Evolutionary conservation across 2,113 vertebrate species (phyloP), one percentile per base, ranked within the genome.

Genomic region (Seriola quinqueradiata): DNA sequence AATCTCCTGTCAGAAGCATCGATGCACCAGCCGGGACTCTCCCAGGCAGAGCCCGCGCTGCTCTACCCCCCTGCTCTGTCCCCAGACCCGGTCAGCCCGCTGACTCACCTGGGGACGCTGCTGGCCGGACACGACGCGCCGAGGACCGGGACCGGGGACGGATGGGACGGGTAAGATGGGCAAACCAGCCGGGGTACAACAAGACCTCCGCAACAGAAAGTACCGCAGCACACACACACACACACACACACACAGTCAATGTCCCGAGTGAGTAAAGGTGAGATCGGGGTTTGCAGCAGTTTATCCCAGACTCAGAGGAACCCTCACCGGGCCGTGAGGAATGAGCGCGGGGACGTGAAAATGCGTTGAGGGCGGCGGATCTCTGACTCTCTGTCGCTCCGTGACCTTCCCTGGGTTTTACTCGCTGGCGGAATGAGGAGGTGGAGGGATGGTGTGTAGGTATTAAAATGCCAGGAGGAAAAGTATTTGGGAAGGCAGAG

Each of bases 81-180:
- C 79, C 86, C 71, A 9, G 79, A 76, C 80, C 79, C 74, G 55
- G 34, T 17, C 48, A 59, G 42, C 36, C 68, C 89, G 21, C 90
- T 95, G 23, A 94, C 94, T 94, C 95, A 95, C 95, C 95, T 95
- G 86, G 91, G 90, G 40, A 71, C 92, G 25, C 81, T 89, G 79
- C 85, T 83, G 70, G 46, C 84, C 10, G 83, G 73, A 80, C 88
- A 83, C 81, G 87, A 90, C 77, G 85, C 90, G 75, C 70, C 84
- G 70, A 63, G 79, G 77, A 17, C 75, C 58, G 81, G 55, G 17
- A 16, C 25, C 25, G 25, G 25, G 17, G 9, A 36, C 46, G 81
- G 83, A 54, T 94, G 89, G 92, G 85, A 93, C 88, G 94, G 95
- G 94, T 94, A 85, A 80, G 82, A 10, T 58, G 7, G 19, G 32